Evolutionary conservation across 2,113 vertebrate genomes (phyloP).

Genomic region (Leptocoma aspasia): DNA sequence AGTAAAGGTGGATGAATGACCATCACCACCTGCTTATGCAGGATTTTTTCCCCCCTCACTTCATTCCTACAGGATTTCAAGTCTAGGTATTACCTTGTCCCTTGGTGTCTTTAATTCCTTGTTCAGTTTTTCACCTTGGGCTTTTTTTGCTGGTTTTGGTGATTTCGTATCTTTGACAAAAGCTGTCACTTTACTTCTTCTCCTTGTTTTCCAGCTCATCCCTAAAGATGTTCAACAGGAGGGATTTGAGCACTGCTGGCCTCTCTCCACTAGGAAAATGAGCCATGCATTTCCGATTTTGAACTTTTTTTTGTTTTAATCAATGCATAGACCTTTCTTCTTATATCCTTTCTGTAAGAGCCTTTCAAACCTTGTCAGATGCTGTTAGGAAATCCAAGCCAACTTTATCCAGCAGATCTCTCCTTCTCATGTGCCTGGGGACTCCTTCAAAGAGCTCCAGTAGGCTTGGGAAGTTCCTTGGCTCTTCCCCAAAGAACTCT

Average conservation of each 20-base stretch:
- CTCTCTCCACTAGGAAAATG: neutral
- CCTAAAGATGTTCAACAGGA: neutral
- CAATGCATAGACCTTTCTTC: neutral
- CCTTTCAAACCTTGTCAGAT: neutral
- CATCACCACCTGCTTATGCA: neutral
- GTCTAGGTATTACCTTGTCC: neutral
- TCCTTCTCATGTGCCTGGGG: neutral
- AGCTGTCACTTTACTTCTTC: neutral
- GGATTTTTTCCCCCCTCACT: neutral
- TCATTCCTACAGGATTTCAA: neutral
- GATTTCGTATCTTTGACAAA: neutral
- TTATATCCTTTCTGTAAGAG: neutral
- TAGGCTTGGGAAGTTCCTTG: neutral
- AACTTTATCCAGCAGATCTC: neutral
- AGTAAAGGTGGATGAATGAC: neutral
- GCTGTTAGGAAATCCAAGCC: neutral
- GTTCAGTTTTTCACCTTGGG: neutral
- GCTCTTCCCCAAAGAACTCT: conserved; percentile 11
- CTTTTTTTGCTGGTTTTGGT: neutral
- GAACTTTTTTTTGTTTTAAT: neutral
- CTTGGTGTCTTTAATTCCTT: neutral
- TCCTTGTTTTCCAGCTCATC: neutral
- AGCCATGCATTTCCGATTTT: neutral
- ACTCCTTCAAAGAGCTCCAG: conserved; percentile 46
- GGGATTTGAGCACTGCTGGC: neutral